Conservation (phyloP, 1,140 invertebrate species). For the Argopecten irradians region DNA sequence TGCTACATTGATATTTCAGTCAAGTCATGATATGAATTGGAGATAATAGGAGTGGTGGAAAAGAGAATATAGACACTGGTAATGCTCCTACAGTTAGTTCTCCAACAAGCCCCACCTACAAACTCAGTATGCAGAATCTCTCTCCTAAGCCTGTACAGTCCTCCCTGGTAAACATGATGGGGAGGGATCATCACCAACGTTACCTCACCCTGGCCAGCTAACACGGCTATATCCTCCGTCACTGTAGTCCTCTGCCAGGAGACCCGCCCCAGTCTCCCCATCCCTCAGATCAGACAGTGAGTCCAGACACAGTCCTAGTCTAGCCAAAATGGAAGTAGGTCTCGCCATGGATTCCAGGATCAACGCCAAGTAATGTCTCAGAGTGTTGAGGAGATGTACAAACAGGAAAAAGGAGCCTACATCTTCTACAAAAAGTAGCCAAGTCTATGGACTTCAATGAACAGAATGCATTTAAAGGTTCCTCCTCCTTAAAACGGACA, state of each 20-base stretch:
- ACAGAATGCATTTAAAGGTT: not conserved
- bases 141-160: constrained; percentile 1
- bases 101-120: not conserved
- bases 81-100: not conserved
- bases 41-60: not conserved
- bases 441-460: constrained; percentile 5
- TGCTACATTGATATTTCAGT: not conserved
- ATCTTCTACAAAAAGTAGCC: not conserved
- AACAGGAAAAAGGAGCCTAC: not conserved
- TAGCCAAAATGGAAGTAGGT: not conserved
- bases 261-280: not conserved
- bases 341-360: not conserved
- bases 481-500: not conserved
- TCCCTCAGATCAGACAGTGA: not conserved
- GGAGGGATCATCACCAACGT: not conserved
- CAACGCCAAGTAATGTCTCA: not conserved
- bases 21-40: constrained; percentile 15
- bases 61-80: not conserved
- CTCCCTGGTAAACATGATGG: not conserved
- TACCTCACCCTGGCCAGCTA: not conserved
- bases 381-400: not conserved
- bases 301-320: not conserved
- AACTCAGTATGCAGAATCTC: not conserved
- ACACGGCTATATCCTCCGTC: not conserved
- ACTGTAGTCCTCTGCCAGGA: not conserved